Evolutionary conservation across 1,140 invertebrate genomes (phyloP).

Genomic region (Eumaeus atala): DNA sequence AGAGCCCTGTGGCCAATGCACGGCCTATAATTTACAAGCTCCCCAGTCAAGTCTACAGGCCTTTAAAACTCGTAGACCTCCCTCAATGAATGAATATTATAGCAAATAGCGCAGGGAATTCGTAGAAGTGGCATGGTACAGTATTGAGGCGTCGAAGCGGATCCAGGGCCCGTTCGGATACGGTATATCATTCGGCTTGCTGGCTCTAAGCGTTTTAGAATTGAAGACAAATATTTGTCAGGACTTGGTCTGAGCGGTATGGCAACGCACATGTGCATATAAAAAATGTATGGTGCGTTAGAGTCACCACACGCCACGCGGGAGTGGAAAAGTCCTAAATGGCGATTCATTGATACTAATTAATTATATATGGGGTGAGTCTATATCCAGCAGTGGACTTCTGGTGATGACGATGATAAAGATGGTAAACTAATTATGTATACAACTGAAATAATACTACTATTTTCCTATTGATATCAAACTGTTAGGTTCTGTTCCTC

Average conservation of each 20-base stretch:
- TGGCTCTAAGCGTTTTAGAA: conserved; percentile 60
- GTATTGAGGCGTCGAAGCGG: conserved; percentile 1
- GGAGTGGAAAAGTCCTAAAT: not conserved
- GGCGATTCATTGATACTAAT: not conserved
- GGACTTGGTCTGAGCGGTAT: conserved; percentile 50
- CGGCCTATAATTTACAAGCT: no score
- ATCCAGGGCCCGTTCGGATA: conserved; percentile 34
- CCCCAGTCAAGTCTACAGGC: no score
- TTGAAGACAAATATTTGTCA: conserved; percentile 69
- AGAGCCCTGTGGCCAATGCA: no score
- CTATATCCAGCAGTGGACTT: not conserved
- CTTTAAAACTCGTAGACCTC: no score
- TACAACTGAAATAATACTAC: no score
- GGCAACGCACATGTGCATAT: conserved; percentile 53
- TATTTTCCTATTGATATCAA: no score
- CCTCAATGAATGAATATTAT: no score
- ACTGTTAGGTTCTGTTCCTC: no score
- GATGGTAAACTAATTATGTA: no score
- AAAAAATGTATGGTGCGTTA: conserved; percentile 63
- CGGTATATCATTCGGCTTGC: conserved; percentile 40
- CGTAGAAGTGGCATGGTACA: not conserved
- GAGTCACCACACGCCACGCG: conserved; percentile 24
- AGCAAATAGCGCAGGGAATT: no score
- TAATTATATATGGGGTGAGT: not conserved
- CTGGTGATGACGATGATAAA: not conserved